Evolutionary conservation across 2,888 invertebrate species (phyloP), one percentile per base, ranked within the genome.

Genomic region (Phasia obesa): DNA sequence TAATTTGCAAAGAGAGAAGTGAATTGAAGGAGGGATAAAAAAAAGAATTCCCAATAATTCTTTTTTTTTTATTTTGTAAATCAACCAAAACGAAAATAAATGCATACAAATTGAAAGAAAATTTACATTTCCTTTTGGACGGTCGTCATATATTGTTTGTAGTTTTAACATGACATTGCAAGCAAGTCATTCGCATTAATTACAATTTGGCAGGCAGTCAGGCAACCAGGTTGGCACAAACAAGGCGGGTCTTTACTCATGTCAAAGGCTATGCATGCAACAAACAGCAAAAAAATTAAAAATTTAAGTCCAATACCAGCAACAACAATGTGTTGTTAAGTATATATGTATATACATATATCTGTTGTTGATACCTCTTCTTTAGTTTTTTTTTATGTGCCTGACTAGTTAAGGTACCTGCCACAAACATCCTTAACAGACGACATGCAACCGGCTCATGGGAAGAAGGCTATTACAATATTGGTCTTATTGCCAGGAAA

Each of bases 141-240:
- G 51, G 65, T 55, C 55, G 69, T 77, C 70, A 74, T 73, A 79
- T 67, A 83, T 79, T 79, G 83, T 83, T 79, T 83, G 79, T 49
- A 75, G 70, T 83, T 83, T 83, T 79, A 77, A 83, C 83, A 83
- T 83, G 83, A 83, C 83, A 79, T 83, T 83, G 79, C 83, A 76
- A 79, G 75, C 83, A 79, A 83, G 83, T 79, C 83, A 85, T 85
- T 85, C 84, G 86, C 87, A 88, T 88, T 88, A 88, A 87, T 88
- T 88, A 88, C 88, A 86, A 86, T 86, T 86, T 86, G 87, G 86
- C 86, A 86, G 84, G 70, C 79, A 75, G 69, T 70, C 76, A 60
- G 69, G 69, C 64, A 55, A 55, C 70, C 75, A 70, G 73, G 73
- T 81, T 83, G 74, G 83, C 75, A 79, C 47, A 79, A 81, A 76